Percentiles rank a stretch among this genome's conserved stretches.
These are phyloP conservation scores for Columba guinea DNA, from an alignment of 2,797 vertebrate species.

Conservation along the genomic window DNA sequence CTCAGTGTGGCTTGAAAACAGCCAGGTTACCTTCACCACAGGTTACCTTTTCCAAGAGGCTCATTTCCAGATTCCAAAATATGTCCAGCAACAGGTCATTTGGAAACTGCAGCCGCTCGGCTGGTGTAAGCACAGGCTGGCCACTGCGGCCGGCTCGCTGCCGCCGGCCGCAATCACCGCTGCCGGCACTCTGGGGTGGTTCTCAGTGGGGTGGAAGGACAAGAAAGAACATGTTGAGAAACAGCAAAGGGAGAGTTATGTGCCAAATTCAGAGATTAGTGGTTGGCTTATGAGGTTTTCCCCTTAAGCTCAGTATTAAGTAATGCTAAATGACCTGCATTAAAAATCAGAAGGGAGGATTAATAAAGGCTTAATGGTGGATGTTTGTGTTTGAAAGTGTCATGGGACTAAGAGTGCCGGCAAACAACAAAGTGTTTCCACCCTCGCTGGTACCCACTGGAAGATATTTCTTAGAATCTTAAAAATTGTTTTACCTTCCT, in stretches of 20 bases:
- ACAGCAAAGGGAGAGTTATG: not conserved
- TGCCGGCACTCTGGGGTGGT: not conserved
- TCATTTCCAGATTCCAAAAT: not conserved
- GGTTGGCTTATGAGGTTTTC: not conserved
- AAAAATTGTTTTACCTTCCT: not conserved
- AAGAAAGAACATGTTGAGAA: constrained; percentile 39
- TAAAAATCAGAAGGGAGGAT: constrained; percentile 17
- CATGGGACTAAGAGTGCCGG: not conserved
- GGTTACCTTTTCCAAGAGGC: not conserved
- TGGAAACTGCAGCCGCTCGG: not conserved
- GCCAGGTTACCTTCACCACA: not conserved
- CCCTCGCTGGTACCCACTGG: not conserved
- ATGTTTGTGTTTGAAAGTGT: not conserved
- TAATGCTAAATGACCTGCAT: constrained; percentile 2
- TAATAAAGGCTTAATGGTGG: constrained; percentile 13
- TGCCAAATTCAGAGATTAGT: constrained; percentile 29
- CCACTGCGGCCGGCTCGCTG: rapidly evolving
- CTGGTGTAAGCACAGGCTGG: too few relatives aligned
- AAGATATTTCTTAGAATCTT: not conserved
- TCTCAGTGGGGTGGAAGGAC: not conserved
- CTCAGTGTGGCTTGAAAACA: not conserved
- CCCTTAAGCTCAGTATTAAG: constrained; percentile 1
- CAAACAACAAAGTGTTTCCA: not conserved
- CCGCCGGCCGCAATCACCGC: not conserved
- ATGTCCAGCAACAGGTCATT: not conserved